phyloP scores from a whole-genome alignment of 2,888 invertebrate species.

The Plagodis dolabraria region DNA sequence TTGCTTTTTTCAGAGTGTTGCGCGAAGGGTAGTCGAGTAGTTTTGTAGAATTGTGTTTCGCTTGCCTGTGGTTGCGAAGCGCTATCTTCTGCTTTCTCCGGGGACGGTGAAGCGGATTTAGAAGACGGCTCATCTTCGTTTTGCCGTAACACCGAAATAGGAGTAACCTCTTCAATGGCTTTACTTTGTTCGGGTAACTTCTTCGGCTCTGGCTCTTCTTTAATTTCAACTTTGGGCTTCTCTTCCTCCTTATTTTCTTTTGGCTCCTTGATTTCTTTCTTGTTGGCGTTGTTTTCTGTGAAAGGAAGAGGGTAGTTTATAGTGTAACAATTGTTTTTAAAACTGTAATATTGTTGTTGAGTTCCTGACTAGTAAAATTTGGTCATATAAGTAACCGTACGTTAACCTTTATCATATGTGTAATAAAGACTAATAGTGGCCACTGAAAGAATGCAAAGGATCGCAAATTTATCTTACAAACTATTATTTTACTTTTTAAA shows the following conservation, averaged over 20 bases:
- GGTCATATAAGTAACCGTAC: no score
- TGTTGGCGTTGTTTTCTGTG: background rate
- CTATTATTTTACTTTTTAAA: no score
- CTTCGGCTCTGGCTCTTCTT: constrained; percentile 38
- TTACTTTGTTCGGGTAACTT: constrained; percentile 35
- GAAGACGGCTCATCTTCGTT: constrained; percentile 48
- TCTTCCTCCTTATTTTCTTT: constrained; percentile 22
- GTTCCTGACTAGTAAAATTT: no score
- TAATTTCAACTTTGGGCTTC: constrained; percentile 21
- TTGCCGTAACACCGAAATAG: constrained; percentile 38
- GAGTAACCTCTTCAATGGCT: constrained; percentile 43
- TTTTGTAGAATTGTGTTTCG: constrained; percentile 13
- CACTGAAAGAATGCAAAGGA: no score
- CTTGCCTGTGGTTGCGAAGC: background rate
- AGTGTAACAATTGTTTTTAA: no score
- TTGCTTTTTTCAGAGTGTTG: constrained; percentile 72
- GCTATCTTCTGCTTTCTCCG: constrained; percentile 43
- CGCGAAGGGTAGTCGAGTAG: constrained; percentile 61
- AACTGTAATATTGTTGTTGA: no score
- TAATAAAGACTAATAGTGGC: no score
- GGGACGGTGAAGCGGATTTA: constrained; percentile 46
- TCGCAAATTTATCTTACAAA: no score
- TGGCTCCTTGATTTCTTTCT: constrained; percentile 21
- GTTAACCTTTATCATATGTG: no score
- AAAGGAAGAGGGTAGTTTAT: background rate